These are phyloP conservation scores for Tyrophagus putrescentiae DNA, from an alignment of 1,140 invertebrate species.

Conservation along the genomic window DNA sequence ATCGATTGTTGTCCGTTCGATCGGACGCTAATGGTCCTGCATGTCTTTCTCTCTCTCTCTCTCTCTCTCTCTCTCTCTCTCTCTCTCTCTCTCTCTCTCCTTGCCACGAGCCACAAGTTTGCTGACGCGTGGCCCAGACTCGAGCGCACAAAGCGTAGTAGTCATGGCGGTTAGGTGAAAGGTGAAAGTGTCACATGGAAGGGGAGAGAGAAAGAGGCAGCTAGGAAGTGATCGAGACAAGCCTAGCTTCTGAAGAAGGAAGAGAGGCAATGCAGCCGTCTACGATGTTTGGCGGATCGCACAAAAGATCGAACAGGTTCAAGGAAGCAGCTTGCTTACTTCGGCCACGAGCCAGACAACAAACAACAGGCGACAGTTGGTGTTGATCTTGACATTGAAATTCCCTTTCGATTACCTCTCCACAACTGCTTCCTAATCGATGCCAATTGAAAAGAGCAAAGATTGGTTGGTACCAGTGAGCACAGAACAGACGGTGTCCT, in stretches of 20 bases:
- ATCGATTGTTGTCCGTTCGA: neutral
- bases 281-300: too few relatives aligned
- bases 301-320: neutral
- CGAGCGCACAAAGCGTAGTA: neutral
- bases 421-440: too few relatives aligned
- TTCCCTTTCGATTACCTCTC: neutral
- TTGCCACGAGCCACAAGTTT: constrained; percentile 18
- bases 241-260: too few relatives aligned
- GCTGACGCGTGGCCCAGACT: constrained; percentile 1
- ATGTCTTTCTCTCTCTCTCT: constrained; percentile 19
- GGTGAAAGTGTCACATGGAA: constrained; percentile 8
- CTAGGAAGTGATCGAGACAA: neutral
- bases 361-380: neutral
- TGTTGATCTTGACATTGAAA: constrained; percentile 15
- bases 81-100: constrained; percentile 16
- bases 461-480: too few relatives aligned
- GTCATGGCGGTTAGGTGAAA: neutral
- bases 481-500: too few relatives aligned
- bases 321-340: neutral
- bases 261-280: too few relatives aligned
- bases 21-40: neutral
- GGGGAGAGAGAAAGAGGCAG: neutral
- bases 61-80: constrained; percentile 18
- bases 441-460: too few relatives aligned
- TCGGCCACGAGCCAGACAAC: too few relatives aligned